A percentile compares a stretch with the other conserved stretches of the same genome.
phyloP scores from a whole-genome alignment of 2,797 vertebrate genomes.

The Peromyscus eremicus region DNA sequence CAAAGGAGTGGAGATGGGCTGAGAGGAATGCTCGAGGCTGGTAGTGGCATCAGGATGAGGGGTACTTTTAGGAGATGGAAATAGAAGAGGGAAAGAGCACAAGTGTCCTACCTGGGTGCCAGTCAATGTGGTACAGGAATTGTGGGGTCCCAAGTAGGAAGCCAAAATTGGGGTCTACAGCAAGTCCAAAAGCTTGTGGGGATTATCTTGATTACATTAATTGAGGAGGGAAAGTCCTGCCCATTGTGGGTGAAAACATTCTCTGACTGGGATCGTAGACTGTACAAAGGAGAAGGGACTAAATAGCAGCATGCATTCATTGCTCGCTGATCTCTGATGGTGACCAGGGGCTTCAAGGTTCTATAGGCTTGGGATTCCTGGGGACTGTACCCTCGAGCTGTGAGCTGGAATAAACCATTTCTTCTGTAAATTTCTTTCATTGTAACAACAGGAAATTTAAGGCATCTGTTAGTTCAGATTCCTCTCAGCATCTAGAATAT shows the following conservation, averaged over 20 bases:
- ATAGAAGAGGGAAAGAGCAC: neutral
- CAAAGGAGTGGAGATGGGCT: neutral
- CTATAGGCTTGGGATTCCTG: too few relatives aligned
- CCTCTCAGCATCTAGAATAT: neutral
- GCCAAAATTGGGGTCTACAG: neutral
- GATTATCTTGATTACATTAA: neutral
- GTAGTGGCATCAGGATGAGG: neutral
- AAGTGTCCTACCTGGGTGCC: neutral
- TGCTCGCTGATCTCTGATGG: neutral
- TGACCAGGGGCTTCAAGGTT: neutral
- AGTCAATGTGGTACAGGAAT: neutral
- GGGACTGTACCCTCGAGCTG: neutral
- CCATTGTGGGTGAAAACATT: too few relatives aligned
- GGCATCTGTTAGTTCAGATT: neutral
- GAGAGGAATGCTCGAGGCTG: neutral
- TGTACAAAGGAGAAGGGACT: neutral
- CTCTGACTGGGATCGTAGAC: neutral
- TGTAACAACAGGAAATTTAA: neutral
- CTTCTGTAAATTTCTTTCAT: neutral
- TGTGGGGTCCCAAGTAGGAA: neutral
- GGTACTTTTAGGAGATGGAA: too few relatives aligned
- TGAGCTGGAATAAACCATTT: neutral
- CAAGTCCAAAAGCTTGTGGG: neutral
- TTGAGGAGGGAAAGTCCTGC: neutral
- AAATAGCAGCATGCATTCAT: neutral